A percentile compares a stretch with the other conserved stretches of the same genome.
Conservation (phyloP, 2,888 invertebrate species). For the Strigamia transsilvanica region DNA sequence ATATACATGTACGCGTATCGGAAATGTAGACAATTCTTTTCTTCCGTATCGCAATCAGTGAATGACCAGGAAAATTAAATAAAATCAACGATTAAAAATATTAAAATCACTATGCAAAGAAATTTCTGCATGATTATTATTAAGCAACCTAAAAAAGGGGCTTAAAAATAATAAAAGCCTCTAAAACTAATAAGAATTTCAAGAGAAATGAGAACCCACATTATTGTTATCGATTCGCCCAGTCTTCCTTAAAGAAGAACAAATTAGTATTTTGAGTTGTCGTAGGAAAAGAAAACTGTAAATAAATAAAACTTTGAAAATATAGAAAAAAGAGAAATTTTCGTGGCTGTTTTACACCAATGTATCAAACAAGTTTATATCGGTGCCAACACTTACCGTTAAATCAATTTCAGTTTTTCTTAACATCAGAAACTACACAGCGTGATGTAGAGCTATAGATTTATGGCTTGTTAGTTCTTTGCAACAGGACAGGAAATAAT, state of each 20-base stretch:
- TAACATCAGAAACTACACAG: neutral
- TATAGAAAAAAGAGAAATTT: neutral
- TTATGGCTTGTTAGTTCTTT: neutral
- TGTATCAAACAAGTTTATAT: too few relatives aligned
- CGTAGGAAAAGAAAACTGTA: neutral
- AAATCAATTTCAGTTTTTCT: neutral
- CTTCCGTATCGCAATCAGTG: neutral
- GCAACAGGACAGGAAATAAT: slow-evolving; percentile 5
- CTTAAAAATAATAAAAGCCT: neutral
- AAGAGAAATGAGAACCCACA: neutral
- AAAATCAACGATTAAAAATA: neutral
- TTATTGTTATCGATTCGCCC: slow-evolving; percentile 12
- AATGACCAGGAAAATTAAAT: neutral
- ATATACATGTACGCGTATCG: neutral
- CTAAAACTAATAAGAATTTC: slow-evolving; percentile 14
- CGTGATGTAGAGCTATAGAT: neutral
- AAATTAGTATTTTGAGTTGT: neutral
- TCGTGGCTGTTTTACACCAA: too few relatives aligned
- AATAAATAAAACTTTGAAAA: neutral
- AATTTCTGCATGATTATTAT: neutral
- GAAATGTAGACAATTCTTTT: neutral
- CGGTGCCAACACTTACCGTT: neutral
- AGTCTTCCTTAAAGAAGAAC: slow-evolving; percentile 14
- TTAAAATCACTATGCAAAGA: neutral
- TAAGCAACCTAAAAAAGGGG: neutral